These are phyloP conservation scores for Palloptera scutellata DNA, from an alignment of 2,888 invertebrate genomes.

Conservation along the genomic window DNA sequence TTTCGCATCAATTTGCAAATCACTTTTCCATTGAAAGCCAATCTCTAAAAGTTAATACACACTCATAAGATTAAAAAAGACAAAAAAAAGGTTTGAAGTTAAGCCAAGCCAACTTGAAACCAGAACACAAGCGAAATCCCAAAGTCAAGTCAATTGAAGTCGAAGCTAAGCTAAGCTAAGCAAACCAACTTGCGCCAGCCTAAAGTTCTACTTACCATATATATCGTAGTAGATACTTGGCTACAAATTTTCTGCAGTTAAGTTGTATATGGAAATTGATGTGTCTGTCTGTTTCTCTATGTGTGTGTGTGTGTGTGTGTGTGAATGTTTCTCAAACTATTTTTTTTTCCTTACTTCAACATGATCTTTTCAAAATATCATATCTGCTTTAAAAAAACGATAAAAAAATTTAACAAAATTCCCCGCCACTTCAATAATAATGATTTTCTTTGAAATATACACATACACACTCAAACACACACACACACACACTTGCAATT, in stretches of 20 bases:
- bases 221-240: too few relatives aligned
- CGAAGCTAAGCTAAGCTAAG: too few relatives aligned
- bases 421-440: slow-evolving; percentile 44
- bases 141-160: too few relatives aligned
- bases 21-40: slow-evolving; percentile 60
- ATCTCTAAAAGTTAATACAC: slow-evolving; percentile 38
- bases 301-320: slow-evolving; percentile 3
- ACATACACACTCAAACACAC: slow-evolving; percentile 44
- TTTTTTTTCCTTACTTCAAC: too few relatives aligned
- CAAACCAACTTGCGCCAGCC: too few relatives aligned
- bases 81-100: too few relatives aligned
- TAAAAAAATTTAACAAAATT: slow-evolving; percentile 1
- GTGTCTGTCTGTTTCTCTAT: background rate
- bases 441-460: slow-evolving; percentile 58
- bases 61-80: too few relatives aligned
- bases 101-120: too few relatives aligned
- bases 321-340: background rate
- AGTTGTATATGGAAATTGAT: background rate
- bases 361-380: too few relatives aligned
- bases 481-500: too few relatives aligned
- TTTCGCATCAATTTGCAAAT: slow-evolving; percentile 60
- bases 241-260: background rate
- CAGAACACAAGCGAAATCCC: too few relatives aligned
- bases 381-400: too few relatives aligned
- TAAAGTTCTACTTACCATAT: background rate